A percentile compares a stretch with the other conserved stretches of the same genome.
phyloP scores from a whole-genome alignment of 2,797 vertebrate genomes.

The Myotis vivesi region DNA sequence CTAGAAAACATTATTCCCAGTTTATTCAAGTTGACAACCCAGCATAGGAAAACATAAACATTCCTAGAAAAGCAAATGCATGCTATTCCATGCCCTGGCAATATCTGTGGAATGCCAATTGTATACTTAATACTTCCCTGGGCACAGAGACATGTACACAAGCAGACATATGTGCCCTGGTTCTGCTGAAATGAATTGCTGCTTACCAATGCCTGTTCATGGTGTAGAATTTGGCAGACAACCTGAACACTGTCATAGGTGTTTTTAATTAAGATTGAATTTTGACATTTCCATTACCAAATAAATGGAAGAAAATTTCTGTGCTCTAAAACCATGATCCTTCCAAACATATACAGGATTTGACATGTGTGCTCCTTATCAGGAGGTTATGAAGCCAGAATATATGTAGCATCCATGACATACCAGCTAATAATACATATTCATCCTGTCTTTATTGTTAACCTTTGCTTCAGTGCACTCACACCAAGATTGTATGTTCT shows the following conservation, averaged over 20 bases:
- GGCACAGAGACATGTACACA: background rate
- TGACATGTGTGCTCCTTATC: constrained; percentile 69
- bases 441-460: constrained; percentile 75
- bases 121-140: background rate
- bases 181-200: background rate
- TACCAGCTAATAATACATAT: constrained; percentile 64
- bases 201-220: background rate
- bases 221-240: background rate
- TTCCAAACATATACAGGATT: constrained; percentile 52
- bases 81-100: too few species aligned
- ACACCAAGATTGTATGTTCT: constrained; percentile 77
- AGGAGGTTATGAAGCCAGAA: background rate
- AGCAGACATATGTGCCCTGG: too few species aligned
- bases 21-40: background rate
- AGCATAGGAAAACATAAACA: background rate
- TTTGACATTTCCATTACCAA: constrained; percentile 57
- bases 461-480: constrained; percentile 81
- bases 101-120: background rate
- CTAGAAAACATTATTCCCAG: background rate
- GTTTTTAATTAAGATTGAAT: background rate
- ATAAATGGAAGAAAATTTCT: constrained; percentile 55
- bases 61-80: background rate
- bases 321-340: background rate
- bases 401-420: constrained; percentile 50
- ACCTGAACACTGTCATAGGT: background rate